These are phyloP conservation scores for Drosophila grimshawi DNA, from an alignment of 1,140 invertebrate species.

Conservation along the genomic window DNA sequence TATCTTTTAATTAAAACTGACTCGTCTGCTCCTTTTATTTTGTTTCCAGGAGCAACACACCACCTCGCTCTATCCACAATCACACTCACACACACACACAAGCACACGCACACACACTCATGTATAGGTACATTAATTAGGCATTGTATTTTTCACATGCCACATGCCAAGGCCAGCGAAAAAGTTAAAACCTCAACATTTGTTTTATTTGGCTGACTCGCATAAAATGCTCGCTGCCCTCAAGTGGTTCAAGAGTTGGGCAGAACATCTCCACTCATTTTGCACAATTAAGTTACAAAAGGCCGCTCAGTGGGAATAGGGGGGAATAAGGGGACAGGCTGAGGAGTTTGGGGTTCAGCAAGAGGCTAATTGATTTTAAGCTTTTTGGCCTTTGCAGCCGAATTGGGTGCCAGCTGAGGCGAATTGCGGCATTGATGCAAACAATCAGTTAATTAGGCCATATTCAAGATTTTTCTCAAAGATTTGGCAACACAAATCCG, in stretches of 20 bases:
- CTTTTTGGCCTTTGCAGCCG: conserved; percentile 51
- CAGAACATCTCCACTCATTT: conserved; percentile 65
- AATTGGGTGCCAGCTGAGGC: conserved; percentile 27
- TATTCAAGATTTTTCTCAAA: conserved; percentile 24
- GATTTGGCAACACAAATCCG: conserved; percentile 11
- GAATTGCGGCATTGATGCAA: conserved; percentile 21
- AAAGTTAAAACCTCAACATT: conserved; percentile 52
- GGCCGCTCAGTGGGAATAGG: conserved; percentile 1
- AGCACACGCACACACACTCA: conserved; percentile 12
- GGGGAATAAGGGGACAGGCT: not conserved
- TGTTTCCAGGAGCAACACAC: not conserved
- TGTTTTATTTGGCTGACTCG: conserved; percentile 55
- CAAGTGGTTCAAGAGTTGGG: conserved; percentile 40
- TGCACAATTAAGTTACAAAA: conserved; percentile 64
- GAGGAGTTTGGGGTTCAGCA: conserved; percentile 53
- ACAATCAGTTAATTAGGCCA: conserved; percentile 30
- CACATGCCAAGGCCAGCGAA: conserved; percentile 36
- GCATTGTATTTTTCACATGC: conserved; percentile 61
- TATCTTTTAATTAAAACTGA: conserved; percentile 81
- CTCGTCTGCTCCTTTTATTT: conserved; percentile 48
- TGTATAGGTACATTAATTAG: conserved; percentile 65
- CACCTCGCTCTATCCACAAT: not conserved
- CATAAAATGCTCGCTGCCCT: conserved; percentile 37
- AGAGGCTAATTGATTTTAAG: conserved; percentile 76
- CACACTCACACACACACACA: conserved; percentile 13